Conservation (phyloP, 2,888 invertebrate genomes). For the Antheraea assamensis region DNA sequence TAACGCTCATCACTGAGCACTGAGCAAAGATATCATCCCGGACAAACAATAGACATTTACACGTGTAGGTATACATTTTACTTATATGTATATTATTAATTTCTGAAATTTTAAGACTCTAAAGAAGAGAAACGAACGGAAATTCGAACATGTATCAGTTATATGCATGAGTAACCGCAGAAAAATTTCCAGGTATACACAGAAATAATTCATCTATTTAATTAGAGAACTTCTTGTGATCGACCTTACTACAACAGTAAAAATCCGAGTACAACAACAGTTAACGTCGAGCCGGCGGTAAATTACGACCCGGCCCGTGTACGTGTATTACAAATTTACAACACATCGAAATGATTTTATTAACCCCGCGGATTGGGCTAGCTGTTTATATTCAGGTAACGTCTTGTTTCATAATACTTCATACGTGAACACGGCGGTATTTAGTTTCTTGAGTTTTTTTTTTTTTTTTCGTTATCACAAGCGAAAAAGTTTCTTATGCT, state of each 20-base stretch:
- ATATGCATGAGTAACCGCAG: conserved; percentile 32
- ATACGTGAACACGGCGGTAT: conserved; percentile 19
- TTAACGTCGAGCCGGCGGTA: conserved; percentile 68
- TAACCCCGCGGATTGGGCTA: conserved; percentile 58
- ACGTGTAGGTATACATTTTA: too few species aligned
- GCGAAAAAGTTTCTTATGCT: background rate
- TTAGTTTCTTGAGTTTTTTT: conserved; percentile 27
- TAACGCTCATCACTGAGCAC: too few species aligned
- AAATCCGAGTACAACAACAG: conserved; percentile 67
- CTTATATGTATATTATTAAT: conserved; percentile 9
- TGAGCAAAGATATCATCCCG: too few species aligned
- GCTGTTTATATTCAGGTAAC: conserved; percentile 57
- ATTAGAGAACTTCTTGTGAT: conserved; percentile 46
- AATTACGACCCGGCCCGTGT: conserved; percentile 56
- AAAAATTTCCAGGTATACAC: conserved; percentile 34
- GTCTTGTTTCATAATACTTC: conserved; percentile 52
- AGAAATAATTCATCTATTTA: conserved; percentile 42
- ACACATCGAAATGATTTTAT: conserved; percentile 72
- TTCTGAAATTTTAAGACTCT: conserved; percentile 21
- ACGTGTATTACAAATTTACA: conserved; percentile 52
- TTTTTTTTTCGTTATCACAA: background rate
- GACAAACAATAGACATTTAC: too few species aligned
- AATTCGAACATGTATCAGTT: conserved; percentile 23
- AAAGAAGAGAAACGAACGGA: conserved; percentile 25
- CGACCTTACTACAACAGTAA: conserved; percentile 71